phyloP scores from a whole-genome alignment of 2,888 invertebrate species.

The Tachina grossa region DNA sequence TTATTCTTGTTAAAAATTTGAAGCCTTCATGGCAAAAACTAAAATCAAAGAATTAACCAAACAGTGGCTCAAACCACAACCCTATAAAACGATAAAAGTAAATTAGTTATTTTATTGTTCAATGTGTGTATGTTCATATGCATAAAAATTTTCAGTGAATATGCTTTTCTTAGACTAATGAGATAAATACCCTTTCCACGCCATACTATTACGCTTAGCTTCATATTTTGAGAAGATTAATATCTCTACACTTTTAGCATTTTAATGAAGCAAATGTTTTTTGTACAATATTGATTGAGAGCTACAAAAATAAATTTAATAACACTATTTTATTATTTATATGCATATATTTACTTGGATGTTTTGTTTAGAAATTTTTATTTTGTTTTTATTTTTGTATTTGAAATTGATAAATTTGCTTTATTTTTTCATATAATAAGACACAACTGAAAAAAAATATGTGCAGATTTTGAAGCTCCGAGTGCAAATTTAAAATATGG shows the following conservation, averaged over 20 bases:
- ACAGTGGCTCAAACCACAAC: background rate
- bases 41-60: background rate
- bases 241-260: background rate
- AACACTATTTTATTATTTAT: no score
- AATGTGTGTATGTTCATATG: background rate
- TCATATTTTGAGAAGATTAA: background rate
- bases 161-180: slow-evolving; percentile 28
- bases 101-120: slow-evolving; percentile 26
- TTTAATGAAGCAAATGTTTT: background rate
- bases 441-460: no score
- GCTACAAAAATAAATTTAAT: no score
- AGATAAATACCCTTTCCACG: background rate
- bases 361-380: no score
- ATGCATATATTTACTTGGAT: no score
- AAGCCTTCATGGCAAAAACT: background rate
- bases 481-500: no score
- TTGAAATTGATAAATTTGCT: no score
- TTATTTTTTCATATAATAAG: no score
- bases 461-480: no score
- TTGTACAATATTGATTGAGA: background rate
- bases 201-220: background rate
- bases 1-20: background rate
- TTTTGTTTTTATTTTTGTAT: no score
- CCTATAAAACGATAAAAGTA: background rate
- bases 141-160: background rate